Percentiles rank a stretch among this genome's conserved stretches.
phyloP scores from a whole-genome alignment of 2,797 vertebrate genomes.

The Channa striata region DNA sequence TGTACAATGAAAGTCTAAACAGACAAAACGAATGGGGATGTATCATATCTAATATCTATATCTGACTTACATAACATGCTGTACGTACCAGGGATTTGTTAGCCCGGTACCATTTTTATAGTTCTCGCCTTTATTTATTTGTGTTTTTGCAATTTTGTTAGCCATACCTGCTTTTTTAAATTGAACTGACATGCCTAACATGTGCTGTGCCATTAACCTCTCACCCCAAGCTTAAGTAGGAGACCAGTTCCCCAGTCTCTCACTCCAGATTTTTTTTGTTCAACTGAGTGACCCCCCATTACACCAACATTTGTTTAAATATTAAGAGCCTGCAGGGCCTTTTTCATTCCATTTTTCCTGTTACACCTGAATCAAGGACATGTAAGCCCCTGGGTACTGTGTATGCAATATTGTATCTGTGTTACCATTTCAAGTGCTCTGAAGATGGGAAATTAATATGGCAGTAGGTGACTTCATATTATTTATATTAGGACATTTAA shows the following conservation, averaged over 20 bases:
- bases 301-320: constrained; percentile 83
- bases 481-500: background rate
- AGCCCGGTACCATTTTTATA: background rate
- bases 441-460: constrained; percentile 17
- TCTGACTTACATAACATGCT: constrained; percentile 16
- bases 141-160: background rate
- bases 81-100: background rate
- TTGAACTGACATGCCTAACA: background rate
- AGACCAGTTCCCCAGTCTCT: constrained; percentile 52
- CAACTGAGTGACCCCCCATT: constrained; percentile 75
- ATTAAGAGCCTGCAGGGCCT: constrained; percentile 73
- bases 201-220: background rate
- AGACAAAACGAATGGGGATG: no score
- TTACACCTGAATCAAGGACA: constrained; percentile 78
- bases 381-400: constrained; percentile 62
- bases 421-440: constrained; percentile 45
- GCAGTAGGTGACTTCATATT: background rate
- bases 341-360: constrained; percentile 71
- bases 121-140: background rate
- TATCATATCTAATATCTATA: constrained; percentile 8
- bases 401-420: constrained; percentile 34
- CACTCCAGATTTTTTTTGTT: constrained; percentile 57
- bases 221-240: constrained; percentile 10
- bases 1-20: constrained; percentile 7
- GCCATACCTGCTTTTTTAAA: background rate